Base-by-base conservation (phyloP, 2,888 invertebrate species). In the Polyommatus icarus region DNA sequence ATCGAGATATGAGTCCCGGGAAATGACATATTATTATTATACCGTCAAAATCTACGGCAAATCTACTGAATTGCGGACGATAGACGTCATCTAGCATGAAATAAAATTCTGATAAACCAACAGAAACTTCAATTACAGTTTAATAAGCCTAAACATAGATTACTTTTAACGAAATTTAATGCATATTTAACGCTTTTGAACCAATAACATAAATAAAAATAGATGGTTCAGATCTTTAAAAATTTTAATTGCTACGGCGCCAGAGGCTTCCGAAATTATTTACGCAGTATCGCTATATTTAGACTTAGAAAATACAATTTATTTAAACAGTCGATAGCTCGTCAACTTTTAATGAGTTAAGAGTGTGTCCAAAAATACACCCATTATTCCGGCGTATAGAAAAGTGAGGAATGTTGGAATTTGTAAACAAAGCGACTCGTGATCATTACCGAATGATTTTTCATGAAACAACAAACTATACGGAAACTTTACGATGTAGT, bases 371-470 rank as follows among this genome's bases (percentile, higher is more conserved):
- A 73, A 46, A 24, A 46, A 40, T 73, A 73, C 20, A 12, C 46
- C 40, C 32, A 67, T 67, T 67, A 46, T 73, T 73, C 20, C 73
- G 2, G 12, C 46, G 40, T 46, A 20, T 6, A 54, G 75, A 75
- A 54, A 24, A 75, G 75, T n/a, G 32, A 4, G 50, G n/a, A 75
- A 75, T 75, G 54, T 54, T 0, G 75, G 32, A 29, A 75, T 75
- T 29, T 54, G 20, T 50, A 75, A 75, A 75, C 75, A 75, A 15
- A 12, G 50, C 15, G 50, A 54, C 24, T 75, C 24, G 24, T 20
- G 46, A 46, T 12, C 73, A 12, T 50, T 75, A 54, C 15, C 18
- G 18, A 75, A 54, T 12, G 8, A 50, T 75, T 10, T 6, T 72
- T 72, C 54, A 24, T 29, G 29, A 18, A 32, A 75, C 29, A 50